These are phyloP conservation scores for Muntiacus muntjak DNA, from an alignment of 2,113 vertebrate species.

Conservation along the genomic window DNA sequence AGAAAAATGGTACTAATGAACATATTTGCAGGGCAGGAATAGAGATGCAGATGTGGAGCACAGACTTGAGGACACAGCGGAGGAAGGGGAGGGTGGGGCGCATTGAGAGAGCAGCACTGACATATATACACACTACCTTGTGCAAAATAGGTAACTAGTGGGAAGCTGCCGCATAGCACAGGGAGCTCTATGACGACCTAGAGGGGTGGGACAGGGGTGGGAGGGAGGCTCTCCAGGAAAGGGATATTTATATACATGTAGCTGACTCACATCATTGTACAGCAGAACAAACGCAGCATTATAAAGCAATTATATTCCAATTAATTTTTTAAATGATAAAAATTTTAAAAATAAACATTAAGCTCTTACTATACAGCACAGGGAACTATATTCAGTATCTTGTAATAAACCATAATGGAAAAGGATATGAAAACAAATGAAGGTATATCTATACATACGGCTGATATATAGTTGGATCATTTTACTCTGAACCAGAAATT, in stretches of 20 bases:
- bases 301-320: background rate
- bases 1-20: background rate
- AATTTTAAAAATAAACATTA: background rate
- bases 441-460: background rate
- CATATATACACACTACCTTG: background rate
- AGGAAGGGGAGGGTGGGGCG: background rate
- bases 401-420: background rate
- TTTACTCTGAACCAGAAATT: background rate
- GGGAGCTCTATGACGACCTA: background rate
- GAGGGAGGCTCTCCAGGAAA: background rate
- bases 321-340: background rate
- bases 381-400: background rate
- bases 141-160: background rate
- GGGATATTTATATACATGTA: background rate
- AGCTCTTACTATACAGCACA: background rate
- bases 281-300: background rate
- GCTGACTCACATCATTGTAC: background rate
- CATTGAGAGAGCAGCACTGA: background rate
- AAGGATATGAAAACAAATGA: background rate
- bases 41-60: background rate
- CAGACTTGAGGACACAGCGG: background rate
- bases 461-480: background rate
- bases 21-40: background rate
- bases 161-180: background rate
- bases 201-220: background rate